Evolutionary conservation across 2,113 vertebrate genomes (phyloP), one percentile per base, ranked within the genome.

Genomic region (Apodemus speciosus): DNA sequence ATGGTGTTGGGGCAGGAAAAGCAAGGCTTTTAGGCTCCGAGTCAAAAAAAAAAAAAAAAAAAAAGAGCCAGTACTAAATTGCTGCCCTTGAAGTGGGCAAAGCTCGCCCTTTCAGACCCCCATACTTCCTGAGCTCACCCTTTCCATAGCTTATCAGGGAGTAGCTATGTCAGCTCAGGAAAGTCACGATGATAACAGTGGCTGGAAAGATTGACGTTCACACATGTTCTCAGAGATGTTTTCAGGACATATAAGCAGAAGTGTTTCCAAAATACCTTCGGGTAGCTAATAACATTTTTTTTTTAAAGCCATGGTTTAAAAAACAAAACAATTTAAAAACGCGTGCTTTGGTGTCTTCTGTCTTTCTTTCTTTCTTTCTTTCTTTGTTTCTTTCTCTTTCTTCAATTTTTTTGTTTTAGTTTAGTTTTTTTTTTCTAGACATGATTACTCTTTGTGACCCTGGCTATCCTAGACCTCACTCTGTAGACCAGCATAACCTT

Each of bases 181-280:
- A 21, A 92, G 69, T 89, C 46, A 35, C 53, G 27, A 88, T 2
- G 68, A 51, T 53, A 56, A 85, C 35, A 88, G 51, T 38, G 13
- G 21, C 51, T 76, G 25, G 76, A 95, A 92, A 92, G 9, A 85
- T 60, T 72, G n/a, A n/a, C 10, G 3, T 40, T 32, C 84, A 53
- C 91, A 92, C 56, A 38, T 14, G 90, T 49, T 85, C 68, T 76
- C 40, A 30, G 8, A 86, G 73, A 86, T 89, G 58, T 58, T 83
- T 94, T 93, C 84, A 95, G 85, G 20, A 84, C 16, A 21, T 80
- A 38, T n/a, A 80, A 73, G 25, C 27, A 77, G 20, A 94, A 95
- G 76, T 25, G 38, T 71, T 95, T 76, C 69, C 4, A 85, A 84
- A 76, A 66, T 21, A 76, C 25, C 43, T 88, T 92, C 25, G 53